These are phyloP conservation scores for Natator depressus DNA, from an alignment of 2,113 vertebrate species.

Conservation along the genomic window DNA sequence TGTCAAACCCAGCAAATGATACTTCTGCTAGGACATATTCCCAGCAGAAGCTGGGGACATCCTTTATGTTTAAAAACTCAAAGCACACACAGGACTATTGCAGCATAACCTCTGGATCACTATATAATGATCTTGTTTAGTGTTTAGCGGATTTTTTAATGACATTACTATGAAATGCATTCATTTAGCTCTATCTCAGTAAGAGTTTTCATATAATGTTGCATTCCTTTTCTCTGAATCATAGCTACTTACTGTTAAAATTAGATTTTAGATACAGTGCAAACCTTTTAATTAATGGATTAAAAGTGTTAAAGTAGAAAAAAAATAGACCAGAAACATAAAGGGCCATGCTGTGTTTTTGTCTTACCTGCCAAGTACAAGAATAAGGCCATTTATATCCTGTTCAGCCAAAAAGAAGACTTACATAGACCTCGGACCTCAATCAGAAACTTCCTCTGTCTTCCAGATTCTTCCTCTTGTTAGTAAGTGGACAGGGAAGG, in stretches of 20 bases:
- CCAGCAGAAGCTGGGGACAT: not conserved
- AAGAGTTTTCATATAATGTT: not conserved
- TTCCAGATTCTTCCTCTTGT: not conserved
- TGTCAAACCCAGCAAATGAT: not conserved
- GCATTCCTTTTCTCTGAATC: not conserved
- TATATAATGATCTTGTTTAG: not conserved
- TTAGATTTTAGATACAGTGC: not conserved
- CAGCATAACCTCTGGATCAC: not conserved
- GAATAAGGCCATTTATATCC: not conserved
- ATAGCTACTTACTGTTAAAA: not conserved
- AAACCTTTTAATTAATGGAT: not conserved
- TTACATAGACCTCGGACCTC: rapidly evolving
- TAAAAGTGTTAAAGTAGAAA: not conserved
- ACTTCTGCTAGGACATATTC: not conserved
- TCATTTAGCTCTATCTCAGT: not conserved
- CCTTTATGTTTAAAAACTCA: constrained; percentile 28
- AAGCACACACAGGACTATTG: not conserved
- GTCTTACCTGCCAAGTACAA: not conserved
- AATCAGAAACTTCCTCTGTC: not conserved
- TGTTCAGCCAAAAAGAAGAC: not conserved
- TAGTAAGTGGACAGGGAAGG: rapidly evolving
- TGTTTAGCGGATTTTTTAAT: not conserved
- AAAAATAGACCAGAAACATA: not conserved
- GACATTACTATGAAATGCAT: constrained; percentile 1
- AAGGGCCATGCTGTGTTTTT: not conserved